Conservation (phyloP, 2,888 invertebrate genomes). For the Idaea aversata region DNA sequence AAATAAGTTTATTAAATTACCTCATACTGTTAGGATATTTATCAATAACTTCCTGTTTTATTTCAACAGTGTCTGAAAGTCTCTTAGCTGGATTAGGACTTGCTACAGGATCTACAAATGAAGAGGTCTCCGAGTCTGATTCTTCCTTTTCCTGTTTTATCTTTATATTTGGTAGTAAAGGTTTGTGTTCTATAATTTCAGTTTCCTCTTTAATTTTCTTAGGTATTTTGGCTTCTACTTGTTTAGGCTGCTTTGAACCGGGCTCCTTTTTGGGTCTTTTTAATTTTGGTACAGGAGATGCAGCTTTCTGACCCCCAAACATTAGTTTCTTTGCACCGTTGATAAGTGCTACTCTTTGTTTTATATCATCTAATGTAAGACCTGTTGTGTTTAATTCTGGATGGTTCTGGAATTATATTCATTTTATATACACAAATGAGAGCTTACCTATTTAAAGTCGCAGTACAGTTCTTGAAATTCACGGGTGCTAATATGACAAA, state of each 20-base stretch:
- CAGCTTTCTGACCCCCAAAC: slow-evolving; percentile 68
- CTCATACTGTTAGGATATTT: slow-evolving; percentile 43
- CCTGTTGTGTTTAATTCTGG: slow-evolving; percentile 89
- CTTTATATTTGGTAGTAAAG: slow-evolving; percentile 66
- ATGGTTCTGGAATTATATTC: slow-evolving; percentile 77
- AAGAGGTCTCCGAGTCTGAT: slow-evolving; percentile 75
- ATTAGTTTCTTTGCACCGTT: slow-evolving; percentile 77
- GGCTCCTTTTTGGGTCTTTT: slow-evolving; percentile 61
- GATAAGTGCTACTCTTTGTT: slow-evolving; percentile 75
- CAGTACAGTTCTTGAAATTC: no score
- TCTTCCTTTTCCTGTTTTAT: slow-evolving; percentile 69
- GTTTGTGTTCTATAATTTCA: slow-evolving; percentile 56
- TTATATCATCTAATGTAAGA: slow-evolving; percentile 83
- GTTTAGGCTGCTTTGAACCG: slow-evolving; percentile 44
- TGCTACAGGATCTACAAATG: slow-evolving; percentile 66
- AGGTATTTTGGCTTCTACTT: slow-evolving; percentile 41
- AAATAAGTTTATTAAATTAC: slow-evolving; percentile 5
- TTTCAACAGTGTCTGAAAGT: slow-evolving; percentile 51
- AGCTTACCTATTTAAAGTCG: no score
- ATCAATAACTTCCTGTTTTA: slow-evolving; percentile 64
- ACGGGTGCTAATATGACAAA: no score
- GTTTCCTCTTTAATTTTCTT: slow-evolving; percentile 63
- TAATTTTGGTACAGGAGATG: slow-evolving; percentile 53
- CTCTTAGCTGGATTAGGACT: slow-evolving; percentile 69
- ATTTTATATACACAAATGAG: background rate